Base-by-base conservation (phyloP, 2,797 vertebrate species). In the Spinus olivaceus region DNA sequence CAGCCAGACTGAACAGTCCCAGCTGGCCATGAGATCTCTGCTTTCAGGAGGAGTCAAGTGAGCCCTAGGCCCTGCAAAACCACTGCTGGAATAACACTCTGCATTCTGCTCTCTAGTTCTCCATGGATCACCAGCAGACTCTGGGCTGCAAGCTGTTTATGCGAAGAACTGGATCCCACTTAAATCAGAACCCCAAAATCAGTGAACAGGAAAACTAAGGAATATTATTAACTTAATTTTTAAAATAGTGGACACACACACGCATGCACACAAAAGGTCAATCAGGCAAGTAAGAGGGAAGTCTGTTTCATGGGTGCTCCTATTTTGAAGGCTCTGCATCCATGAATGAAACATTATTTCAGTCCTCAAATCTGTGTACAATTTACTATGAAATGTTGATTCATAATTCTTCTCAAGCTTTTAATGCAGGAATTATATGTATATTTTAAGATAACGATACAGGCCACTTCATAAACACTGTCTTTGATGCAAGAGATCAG, bases 401-500 rank as follows among this genome's bases (percentile, higher is more conserved):
- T 95, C 88, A 95, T 94, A 91, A 86, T 92, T 94, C 94, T 94
- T 84, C 44, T 64, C 64, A 54, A 69, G 27, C 64, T 94, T 95
- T 92, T 95, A 94, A 86, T 70, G 85, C 33, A 88, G 64, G 83
- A 90, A 95, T 92, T 86, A 86, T 92, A 86, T 7, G 57, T 72
- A 67, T 41, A 65, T 92, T 90, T 94, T 90, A 89, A 95, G 95
- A 96, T 79, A 92, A 91, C 61, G 11, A 91, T 90, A 82, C 80
- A 92, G 96, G 91, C 61, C 69, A 79, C 73, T 93, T 93, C 92
- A 82, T 96, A 97, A 97, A 97, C 97, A 88, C 90, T 70, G 93
- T 94, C 97, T 97, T 97, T 97, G 97, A 97, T 97, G 96, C 94
- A 95, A 95, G 96, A 24, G 96, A 97, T 96, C 96, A 95, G 96